These are phyloP conservation scores for Hymenopus coronatus DNA, from an alignment of 2,888 invertebrate species.

Conservation along the genomic window DNA sequence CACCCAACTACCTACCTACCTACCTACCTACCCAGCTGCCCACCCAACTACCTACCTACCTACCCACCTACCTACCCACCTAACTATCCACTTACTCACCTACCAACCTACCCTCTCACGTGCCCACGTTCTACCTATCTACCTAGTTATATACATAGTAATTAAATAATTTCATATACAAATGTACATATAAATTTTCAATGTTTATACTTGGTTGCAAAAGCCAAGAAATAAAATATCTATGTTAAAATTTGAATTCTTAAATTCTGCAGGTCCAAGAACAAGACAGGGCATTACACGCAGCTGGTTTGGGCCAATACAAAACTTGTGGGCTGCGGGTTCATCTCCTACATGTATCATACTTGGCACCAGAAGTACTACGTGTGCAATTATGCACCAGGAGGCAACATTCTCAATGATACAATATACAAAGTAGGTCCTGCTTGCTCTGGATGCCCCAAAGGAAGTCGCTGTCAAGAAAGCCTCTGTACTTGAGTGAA, in stretches of 20 bases:
- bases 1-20: no score
- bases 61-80: no score
- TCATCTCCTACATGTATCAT: background rate
- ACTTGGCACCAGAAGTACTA: background rate
- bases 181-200: no score
- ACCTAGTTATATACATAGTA: no score
- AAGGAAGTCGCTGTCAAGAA: background rate
- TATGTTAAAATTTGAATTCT: background rate
- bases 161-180: no score
- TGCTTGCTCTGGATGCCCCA: background rate
- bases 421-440: background rate
- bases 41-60: no score
- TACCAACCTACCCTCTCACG: no score
- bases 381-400: constrained; percentile 2
- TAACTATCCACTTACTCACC: no score
- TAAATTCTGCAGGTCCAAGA: background rate
- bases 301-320: background rate
- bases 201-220: no score
- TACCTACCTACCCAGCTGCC: no score
- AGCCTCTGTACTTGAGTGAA: background rate
- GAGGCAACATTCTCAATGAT: background rate
- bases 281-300: background rate
- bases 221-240: background rate
- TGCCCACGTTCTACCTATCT: no score
- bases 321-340: background rate